Conservation (phyloP, 2,113 vertebrate species). For the Phainopepla nitens region DNA sequence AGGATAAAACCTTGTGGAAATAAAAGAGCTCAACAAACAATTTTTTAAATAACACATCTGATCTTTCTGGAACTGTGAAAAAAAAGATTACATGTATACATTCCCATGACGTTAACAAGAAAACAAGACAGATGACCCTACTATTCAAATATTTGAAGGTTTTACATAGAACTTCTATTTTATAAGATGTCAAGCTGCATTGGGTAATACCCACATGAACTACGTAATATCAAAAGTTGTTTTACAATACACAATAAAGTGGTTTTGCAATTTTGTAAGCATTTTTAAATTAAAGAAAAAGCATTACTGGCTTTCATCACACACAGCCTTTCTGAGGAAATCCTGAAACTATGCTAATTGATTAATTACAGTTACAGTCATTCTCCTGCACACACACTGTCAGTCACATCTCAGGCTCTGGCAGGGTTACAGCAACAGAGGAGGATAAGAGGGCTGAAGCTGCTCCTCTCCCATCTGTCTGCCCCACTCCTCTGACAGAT, state of each 20-base stretch:
- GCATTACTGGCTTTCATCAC: neutral
- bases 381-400: neutral
- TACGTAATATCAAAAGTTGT: neutral
- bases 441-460: neutral
- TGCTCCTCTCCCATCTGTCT: neutral
- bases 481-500: neutral
- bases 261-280: neutral
- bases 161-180: neutral
- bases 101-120: neutral
- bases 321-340: neutral
- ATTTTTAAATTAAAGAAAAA: neutral
- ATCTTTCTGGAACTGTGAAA: neutral
- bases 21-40: neutral
- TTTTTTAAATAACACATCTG: neutral
- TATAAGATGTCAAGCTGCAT: neutral
- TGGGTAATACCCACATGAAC: neutral
- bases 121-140: neutral
- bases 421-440: neutral
- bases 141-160: neutral
- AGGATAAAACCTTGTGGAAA: neutral
- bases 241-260: neutral
- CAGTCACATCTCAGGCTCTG: neutral
- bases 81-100: neutral
- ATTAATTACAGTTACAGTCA: neutral
- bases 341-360: neutral